These are phyloP conservation scores for Lasioglossum morio DNA, from an alignment of 2,888 invertebrate genomes.

Conservation along the genomic window DNA sequence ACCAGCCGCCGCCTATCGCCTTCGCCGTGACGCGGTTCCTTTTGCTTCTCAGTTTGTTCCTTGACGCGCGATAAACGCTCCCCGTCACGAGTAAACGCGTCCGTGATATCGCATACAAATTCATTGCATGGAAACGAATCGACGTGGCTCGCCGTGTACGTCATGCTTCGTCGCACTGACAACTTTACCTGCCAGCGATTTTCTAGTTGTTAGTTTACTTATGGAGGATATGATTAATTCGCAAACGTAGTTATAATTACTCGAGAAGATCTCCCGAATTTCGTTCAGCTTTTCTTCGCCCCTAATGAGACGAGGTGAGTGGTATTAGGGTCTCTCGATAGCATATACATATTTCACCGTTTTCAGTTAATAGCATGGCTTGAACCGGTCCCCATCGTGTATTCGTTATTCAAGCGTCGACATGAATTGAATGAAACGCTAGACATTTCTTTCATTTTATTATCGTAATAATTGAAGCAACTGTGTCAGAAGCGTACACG, in stretches of 20 bases:
- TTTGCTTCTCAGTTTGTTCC: neutral
- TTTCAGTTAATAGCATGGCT: too few species aligned
- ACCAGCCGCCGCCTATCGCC: slow-evolving; percentile 6
- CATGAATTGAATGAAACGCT: neutral
- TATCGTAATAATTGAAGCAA: neutral
- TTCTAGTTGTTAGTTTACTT: neutral
- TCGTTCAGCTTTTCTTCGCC: too few species aligned
- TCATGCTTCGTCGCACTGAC: neutral
- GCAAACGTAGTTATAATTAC: too few species aligned
- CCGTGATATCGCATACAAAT: neutral
- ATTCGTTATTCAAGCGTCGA: too few species aligned
- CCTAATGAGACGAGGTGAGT: too few species aligned
- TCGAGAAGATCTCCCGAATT: too few species aligned
- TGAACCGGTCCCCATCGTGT: too few species aligned
- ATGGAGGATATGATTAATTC: neutral
- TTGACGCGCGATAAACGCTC: neutral
- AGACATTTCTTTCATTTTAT: neutral
- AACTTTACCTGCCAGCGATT: neutral
- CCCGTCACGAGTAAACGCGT: neutral
- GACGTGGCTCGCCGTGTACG: neutral
- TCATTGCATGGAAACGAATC: neutral
- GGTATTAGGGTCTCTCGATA: too few species aligned
- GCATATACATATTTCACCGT: too few species aligned
- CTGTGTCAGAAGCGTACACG: too few species aligned
- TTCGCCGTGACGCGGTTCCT: neutral